Evolutionary conservation across 2,888 invertebrate species (phyloP), one percentile per base, ranked within the genome.

Genomic region (Shargacucullia verbasci): DNA sequence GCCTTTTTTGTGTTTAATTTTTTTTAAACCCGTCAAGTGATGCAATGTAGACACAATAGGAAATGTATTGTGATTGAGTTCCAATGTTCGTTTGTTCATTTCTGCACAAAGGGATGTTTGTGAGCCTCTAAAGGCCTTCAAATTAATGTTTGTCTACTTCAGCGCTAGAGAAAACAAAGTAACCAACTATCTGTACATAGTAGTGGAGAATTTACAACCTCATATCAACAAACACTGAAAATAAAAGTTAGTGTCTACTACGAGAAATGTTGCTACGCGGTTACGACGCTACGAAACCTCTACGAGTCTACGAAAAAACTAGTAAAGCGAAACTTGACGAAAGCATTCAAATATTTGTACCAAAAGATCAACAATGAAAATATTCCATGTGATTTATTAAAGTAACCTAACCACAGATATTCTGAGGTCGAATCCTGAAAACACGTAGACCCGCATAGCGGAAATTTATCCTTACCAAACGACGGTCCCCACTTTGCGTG

Each of bases 381-480:
- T 56, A 15, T 63, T 70, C 37, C 46, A 35, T 67, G 61, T 78
- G 74, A 77, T 79, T 79, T 78, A 76, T 77, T 65, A 66, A 73
- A 77, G 56, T 63, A 70, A 60, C 61, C 67, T 62, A 54, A 74
- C 71, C 58, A 60, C 43, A 65, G 62, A 57, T 43, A 55, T 70
- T 79, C 58, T 69, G 62, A 59, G 69, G 70, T 71, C 75, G 74
- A 76, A 71, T 70, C 70, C 78, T 77, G 77, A 78, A 80, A 80
- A 80, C 70, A 73, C 76, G 73, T 74, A 78, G 73, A 59, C 70
- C 71, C 77, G 78, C 77, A 78, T 74, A 73, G 72, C 76, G 78
- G 78, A 82, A 84, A 84, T 82, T 79, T 80, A 73, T 78, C 76
- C 72, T 68, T 70, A 55, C 72, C 73, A 64, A 75, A 76, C 73